These are phyloP conservation scores for Illadopsis cleaveri DNA, from an alignment of 2,113 vertebrate genomes.

Conservation along the genomic window DNA sequence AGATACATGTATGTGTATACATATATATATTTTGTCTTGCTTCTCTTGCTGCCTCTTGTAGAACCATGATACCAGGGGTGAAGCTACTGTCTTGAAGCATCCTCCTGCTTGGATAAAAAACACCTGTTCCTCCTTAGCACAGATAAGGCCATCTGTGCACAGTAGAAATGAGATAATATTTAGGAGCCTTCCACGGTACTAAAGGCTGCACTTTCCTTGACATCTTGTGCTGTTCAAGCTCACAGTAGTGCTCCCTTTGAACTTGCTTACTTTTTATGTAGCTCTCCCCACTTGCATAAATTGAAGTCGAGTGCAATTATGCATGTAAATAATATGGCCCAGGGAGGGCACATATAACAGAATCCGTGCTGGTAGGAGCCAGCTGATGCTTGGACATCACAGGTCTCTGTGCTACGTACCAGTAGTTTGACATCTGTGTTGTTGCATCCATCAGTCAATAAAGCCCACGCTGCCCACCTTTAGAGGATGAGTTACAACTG, in stretches of 20 bases:
- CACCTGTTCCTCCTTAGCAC: neutral
- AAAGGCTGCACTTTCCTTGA: neutral
- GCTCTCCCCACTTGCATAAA: neutral
- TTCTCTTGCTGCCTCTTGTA: neutral
- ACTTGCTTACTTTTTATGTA: neutral
- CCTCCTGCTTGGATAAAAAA: neutral
- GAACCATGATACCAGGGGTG: neutral
- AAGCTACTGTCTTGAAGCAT: neutral
- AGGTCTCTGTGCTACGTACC: neutral
- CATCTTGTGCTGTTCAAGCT: neutral
- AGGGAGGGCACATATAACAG: neutral
- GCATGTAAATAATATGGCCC: neutral
- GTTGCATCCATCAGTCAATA: neutral
- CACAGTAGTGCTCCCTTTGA: neutral
- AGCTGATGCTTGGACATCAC: neutral
- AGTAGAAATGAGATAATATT: neutral
- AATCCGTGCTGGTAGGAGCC: neutral
- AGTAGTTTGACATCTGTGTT: neutral
- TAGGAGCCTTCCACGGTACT: neutral
- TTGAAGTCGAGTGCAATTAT: neutral
- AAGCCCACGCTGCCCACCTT: neutral
- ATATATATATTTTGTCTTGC: neutral
- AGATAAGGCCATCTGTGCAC: conserved; percentile 1
- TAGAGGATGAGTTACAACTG: too few species aligned
- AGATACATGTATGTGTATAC: neutral